Evolutionary conservation across 2,113 vertebrate species (phyloP).

Genomic region (Acanthochromis polyacanthus): DNA sequence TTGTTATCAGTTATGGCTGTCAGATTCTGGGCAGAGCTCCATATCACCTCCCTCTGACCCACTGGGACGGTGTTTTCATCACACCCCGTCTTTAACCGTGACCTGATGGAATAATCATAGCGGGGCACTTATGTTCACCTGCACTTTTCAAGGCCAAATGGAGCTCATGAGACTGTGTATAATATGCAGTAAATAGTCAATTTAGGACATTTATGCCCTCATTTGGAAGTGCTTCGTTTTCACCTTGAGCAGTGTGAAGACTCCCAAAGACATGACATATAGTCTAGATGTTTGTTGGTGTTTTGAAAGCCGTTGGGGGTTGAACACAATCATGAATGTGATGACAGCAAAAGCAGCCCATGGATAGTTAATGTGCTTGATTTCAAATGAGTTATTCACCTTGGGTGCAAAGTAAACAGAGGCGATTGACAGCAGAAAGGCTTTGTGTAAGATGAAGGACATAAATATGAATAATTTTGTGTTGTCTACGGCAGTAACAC

Average conservation of each 20-base stretch:
- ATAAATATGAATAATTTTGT: constrained; percentile 47
- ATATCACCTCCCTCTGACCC: constrained; percentile 58
- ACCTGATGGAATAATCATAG: constrained; percentile 26
- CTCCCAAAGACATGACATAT: background rate
- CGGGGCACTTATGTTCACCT: constrained; percentile 29
- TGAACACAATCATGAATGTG: background rate
- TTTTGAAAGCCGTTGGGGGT: constrained; percentile 18
- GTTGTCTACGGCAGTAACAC: constrained; percentile 5
- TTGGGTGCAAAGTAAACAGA: constrained; percentile 20
- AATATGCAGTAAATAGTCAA: background rate
- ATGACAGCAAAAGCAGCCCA: constrained; percentile 17
- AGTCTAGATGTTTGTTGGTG: constrained; percentile 4
- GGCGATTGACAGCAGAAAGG: constrained; percentile 28
- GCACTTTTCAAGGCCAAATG: constrained; percentile 12
- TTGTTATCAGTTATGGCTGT: constrained; percentile 63
- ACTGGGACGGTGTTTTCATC: constrained; percentile 34
- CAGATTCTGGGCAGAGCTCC: constrained; percentile 69
- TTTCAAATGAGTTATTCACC: constrained; percentile 53
- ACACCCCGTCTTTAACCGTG: constrained; percentile 22
- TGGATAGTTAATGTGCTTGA: constrained; percentile 44
- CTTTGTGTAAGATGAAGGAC: constrained; percentile 23
- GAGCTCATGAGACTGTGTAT: background rate
- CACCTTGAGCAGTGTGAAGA: background rate
- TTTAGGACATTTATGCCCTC: background rate
- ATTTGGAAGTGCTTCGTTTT: background rate